phyloP scores from a whole-genome alignment of 2,113 vertebrate genomes.

The Myiagra hebetior region DNA sequence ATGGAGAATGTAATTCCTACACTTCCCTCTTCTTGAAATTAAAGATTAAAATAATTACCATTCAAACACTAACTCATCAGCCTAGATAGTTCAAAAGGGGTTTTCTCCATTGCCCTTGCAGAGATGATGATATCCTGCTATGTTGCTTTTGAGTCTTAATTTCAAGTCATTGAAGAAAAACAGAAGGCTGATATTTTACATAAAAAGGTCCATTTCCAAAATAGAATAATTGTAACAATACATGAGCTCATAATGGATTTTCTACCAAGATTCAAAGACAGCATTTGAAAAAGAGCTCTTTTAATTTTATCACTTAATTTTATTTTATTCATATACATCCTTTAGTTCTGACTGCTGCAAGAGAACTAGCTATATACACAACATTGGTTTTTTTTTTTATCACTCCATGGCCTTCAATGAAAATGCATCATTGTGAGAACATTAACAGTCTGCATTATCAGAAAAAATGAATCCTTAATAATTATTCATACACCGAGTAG shows the following conservation, averaged over 20 bases:
- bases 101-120: neutral
- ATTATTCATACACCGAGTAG: slow-evolving; percentile 84
- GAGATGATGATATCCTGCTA: slow-evolving; percentile 16
- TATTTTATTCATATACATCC: slow-evolving; percentile 7
- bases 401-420: slow-evolving; percentile 20
- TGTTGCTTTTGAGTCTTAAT: slow-evolving; percentile 17
- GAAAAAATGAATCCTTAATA: slow-evolving; percentile 72
- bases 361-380: neutral
- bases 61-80: slow-evolving; percentile 39
- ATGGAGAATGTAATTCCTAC: neutral
- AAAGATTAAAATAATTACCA: slow-evolving; percentile 48
- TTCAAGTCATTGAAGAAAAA: slow-evolving; percentile 38
- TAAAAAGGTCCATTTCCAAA: neutral
- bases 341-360: neutral
- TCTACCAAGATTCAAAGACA: slow-evolving; percentile 19
- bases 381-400: neutral
- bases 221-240: neutral
- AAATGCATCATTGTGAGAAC: slow-evolving; percentile 61
- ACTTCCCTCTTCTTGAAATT: neutral
- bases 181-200: neutral
- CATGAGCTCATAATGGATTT: neutral
- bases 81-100: neutral
- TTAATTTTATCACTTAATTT: neutral
- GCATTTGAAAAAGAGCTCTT: slow-evolving; percentile 12
- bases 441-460: slow-evolving; percentile 60